Evolutionary conservation across 2,113 vertebrate genomes (phyloP).

Genomic region (Sphyrna mokarran): DNA sequence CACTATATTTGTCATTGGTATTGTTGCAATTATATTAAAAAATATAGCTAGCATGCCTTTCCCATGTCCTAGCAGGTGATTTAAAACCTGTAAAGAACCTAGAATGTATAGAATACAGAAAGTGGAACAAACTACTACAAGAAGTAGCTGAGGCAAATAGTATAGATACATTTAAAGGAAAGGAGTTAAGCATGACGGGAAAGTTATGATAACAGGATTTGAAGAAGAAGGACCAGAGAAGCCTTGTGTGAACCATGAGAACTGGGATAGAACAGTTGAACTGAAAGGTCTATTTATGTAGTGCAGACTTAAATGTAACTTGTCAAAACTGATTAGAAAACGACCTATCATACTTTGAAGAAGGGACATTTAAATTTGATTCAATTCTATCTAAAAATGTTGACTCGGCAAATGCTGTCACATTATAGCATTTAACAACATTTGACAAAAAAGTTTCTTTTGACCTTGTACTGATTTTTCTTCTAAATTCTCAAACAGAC

Average conservation of each 20-base stretch:
- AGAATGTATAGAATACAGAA: no score
- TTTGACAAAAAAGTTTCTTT: background rate
- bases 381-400: background rate
- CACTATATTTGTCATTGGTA: background rate
- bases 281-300: background rate
- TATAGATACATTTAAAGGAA: no score
- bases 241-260: no score
- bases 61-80: background rate
- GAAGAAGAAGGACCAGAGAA: no score
- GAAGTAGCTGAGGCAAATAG: no score
- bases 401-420: background rate
- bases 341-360: background rate
- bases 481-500: background rate
- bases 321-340: background rate
- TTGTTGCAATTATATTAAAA: background rate
- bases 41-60: background rate
- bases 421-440: background rate
- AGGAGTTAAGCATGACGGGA: no score
- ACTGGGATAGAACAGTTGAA: no score
- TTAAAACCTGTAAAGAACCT: background rate
- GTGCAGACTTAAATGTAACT: background rate
- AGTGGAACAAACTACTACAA: no score
- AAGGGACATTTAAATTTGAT: background rate
- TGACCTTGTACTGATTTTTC: background rate
- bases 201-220: no score